These are phyloP conservation scores for Xiphias gladius DNA, from an alignment of 2,113 vertebrate species.

Conservation along the genomic window DNA sequence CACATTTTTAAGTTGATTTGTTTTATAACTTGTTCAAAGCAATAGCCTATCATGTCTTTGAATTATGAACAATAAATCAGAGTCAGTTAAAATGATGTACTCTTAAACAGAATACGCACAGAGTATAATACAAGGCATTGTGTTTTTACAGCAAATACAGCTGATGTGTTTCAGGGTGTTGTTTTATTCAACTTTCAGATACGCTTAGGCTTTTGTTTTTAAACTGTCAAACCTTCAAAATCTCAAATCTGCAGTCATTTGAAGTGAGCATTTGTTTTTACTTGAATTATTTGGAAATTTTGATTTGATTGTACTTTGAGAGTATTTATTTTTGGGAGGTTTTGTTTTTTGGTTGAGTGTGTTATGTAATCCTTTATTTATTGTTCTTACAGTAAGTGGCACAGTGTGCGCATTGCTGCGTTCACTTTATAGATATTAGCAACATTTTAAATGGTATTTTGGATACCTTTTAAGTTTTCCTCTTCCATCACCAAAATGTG, in stretches of 20 bases:
- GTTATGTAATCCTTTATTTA: constrained; percentile 34
- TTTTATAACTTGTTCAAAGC: neutral
- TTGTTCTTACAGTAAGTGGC: neutral
- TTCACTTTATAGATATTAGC: neutral
- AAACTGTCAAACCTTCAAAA: neutral
- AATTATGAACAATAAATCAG: neutral
- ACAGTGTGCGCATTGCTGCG: neutral
- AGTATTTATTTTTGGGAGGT: constrained; percentile 32
- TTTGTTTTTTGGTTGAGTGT: neutral
- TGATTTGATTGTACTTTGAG: neutral
- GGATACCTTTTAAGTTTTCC: neutral
- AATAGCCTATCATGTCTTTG: constrained; percentile 1
- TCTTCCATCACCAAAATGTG: neutral
- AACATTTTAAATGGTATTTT: constrained; percentile 8
- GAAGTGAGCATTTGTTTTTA: constrained; percentile 14
- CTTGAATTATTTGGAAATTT: neutral
- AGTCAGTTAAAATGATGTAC: neutral
- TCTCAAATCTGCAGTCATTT: neutral
- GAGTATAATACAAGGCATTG: constrained; percentile 17
- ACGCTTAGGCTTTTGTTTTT: neutral
- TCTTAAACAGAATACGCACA: neutral
- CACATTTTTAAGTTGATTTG: constrained; percentile 2
- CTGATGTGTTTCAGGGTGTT: neutral
- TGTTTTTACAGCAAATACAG: constrained; percentile 8
- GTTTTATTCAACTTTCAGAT: constrained; percentile 26